Base-by-base conservation (phyloP, 2,797 vertebrate genomes). In the Bradypodion ventrale region DNA sequence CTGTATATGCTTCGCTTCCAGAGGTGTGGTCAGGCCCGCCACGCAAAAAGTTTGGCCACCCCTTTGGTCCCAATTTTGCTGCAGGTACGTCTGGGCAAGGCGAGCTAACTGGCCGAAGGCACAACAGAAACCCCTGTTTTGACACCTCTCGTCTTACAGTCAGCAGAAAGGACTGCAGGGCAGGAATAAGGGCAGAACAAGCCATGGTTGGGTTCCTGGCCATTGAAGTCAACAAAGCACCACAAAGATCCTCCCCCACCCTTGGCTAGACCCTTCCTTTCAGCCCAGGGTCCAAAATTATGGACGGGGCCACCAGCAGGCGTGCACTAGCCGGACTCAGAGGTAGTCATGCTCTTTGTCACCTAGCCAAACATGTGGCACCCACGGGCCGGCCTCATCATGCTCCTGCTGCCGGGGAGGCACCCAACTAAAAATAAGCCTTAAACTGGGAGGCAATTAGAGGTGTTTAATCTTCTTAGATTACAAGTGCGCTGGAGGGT, bases 401-500 rank as follows among this genome's bases (percentile, higher is more conserved):
- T 32, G 21, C 21, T 44, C 46, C 52, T 32, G 66, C 32, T 35
- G 16, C 16, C 25, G 65, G 82, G 78, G 82, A 83, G 78, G 73
- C 86, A 69, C 78, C 85, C 25, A 15, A 78, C 73, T 88, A 76
- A 83, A 85, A 80, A 85, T 78, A 83, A 56, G 68, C 66, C n/a
- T 29, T 65, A 75, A 52, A 60, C 35, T 7, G n/a, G 79, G 69
- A 52, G 49, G 76, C 81, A 79, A 75, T 83, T 75, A 79, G 40
- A 69, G 40, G 32, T 69, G 37, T 63, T 40, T 86, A 86, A 82
- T 86, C 84, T 77, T 82, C 84, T 86, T 86, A 72, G 84, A 82
- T 82, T 86, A 76, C 84, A 77, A 56, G 46, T 42, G 25, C 27
- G 78, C 77, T 59, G 78, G 1, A 56, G 21, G 66, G 52, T 40